Conservation (phyloP, 2,113 vertebrate genomes). For the Mellivora capensis region DNA sequence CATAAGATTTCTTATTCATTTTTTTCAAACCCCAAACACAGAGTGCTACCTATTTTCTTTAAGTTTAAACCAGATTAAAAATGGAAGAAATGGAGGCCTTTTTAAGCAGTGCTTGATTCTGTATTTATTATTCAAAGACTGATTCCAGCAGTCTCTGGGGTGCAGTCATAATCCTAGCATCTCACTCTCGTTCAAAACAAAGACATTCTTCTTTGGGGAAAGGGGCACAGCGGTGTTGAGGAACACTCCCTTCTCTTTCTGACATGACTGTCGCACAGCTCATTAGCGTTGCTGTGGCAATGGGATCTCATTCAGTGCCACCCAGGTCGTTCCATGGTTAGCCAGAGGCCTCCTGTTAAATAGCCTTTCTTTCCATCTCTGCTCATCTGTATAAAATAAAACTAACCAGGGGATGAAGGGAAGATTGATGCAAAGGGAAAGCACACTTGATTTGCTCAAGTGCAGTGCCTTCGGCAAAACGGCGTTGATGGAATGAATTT, state of each 20-base stretch:
- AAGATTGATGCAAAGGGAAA: neutral
- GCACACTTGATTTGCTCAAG: neutral
- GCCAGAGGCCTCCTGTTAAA: constrained; percentile 1
- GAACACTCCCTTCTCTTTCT: neutral
- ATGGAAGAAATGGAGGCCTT: neutral
- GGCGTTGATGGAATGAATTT: neutral
- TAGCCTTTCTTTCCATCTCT: neutral
- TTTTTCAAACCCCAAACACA: neutral
- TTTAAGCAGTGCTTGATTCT: neutral
- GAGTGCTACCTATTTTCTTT: neutral
- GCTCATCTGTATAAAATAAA: constrained; percentile 31
- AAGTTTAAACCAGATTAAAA: neutral
- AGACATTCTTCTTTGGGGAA: neutral
- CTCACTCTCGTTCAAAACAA: neutral
- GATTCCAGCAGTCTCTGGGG: neutral
- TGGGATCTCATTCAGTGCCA: neutral
- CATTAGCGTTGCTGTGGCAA: neutral
- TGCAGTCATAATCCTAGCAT: neutral
- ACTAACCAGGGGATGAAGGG: neutral
- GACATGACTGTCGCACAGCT: neutral
- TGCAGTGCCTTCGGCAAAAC: neutral
- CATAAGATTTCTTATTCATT: neutral
- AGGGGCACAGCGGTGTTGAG: neutral
- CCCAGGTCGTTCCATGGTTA: neutral
- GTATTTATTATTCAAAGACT: neutral